These are phyloP conservation scores for Vulpes ferrilata DNA, from an alignment of 2,113 vertebrate species.

Conservation along the genomic window DNA sequence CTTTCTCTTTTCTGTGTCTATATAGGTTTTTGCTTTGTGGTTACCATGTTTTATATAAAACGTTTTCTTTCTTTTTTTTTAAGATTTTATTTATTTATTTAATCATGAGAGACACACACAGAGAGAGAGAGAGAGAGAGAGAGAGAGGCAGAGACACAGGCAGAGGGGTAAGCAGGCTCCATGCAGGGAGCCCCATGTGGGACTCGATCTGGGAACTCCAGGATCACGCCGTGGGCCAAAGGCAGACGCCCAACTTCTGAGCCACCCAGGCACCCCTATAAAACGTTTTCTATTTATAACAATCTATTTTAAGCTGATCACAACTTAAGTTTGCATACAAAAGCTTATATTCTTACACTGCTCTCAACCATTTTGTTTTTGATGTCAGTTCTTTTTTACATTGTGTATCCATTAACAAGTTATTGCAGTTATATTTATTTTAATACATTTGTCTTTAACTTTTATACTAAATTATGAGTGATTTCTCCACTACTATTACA, in stretches of 20 bases:
- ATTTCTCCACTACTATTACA: background rate
- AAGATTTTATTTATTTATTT: too few species aligned
- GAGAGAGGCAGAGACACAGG: too few species aligned
- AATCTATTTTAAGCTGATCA: background rate
- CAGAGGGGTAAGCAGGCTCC: too few species aligned
- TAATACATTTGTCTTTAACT: too few species aligned
- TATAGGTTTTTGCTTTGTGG: background rate
- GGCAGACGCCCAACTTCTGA: too few species aligned
- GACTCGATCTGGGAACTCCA: too few species aligned
- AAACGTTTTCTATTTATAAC: background rate
- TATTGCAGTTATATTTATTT: background rate
- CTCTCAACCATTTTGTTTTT: background rate
- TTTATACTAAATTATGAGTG: background rate
- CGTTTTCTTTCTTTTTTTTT: background rate
- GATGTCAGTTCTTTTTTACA: background rate
- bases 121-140: too few species aligned
- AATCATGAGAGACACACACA: too few species aligned
- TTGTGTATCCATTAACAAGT: background rate
- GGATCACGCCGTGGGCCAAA: too few species aligned
- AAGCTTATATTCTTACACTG: background rate
- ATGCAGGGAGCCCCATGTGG: too few species aligned
- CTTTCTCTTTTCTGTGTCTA: background rate
- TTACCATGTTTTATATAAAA: background rate
- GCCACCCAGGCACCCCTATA: too few species aligned
- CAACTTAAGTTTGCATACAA: background rate